Evolutionary conservation across 1,140 invertebrate species (phyloP).

Genomic region (Ladona fulva): DNA sequence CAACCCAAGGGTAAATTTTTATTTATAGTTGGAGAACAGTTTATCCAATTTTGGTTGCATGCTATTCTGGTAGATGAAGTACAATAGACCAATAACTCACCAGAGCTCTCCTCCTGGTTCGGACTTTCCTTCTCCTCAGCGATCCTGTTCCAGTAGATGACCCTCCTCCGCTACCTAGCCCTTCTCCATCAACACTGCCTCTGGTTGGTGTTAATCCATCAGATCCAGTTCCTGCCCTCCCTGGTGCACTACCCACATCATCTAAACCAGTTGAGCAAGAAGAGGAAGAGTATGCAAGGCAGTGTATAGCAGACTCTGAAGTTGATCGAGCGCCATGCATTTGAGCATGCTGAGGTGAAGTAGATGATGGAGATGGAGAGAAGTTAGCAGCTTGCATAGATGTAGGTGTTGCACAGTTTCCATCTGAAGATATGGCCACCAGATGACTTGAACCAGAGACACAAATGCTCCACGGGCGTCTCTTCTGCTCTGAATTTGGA

Average conservation of each 20-base stretch:
- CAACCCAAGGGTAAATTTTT: too few species aligned
- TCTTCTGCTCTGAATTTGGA: neutral
- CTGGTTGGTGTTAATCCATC: neutral
- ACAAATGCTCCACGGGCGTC: neutral
- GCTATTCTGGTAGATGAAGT: neutral
- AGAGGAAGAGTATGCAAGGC: neutral
- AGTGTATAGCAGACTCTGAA: neutral
- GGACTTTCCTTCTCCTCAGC: slow-evolving; percentile 55
- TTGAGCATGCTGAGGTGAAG: neutral
- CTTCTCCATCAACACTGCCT: neutral
- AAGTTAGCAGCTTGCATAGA: neutral
- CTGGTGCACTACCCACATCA: neutral
- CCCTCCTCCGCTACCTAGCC: neutral
- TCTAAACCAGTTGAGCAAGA: neutral
- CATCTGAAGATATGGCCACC: neutral
- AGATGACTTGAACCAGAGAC: neutral
- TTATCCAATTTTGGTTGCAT: too few species aligned
- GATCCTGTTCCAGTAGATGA: slow-evolving; percentile 36
- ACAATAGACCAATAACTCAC: slow-evolving; percentile 31
- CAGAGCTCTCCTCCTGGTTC: slow-evolving; percentile 49
- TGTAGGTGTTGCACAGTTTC: neutral
- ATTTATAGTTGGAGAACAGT: too few species aligned
- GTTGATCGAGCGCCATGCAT: neutral
- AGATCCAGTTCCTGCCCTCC: neutral
- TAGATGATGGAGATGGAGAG: neutral